phyloP scores from a whole-genome alignment of 1,140 invertebrate genomes.

The Mamestra configurata region DNA sequence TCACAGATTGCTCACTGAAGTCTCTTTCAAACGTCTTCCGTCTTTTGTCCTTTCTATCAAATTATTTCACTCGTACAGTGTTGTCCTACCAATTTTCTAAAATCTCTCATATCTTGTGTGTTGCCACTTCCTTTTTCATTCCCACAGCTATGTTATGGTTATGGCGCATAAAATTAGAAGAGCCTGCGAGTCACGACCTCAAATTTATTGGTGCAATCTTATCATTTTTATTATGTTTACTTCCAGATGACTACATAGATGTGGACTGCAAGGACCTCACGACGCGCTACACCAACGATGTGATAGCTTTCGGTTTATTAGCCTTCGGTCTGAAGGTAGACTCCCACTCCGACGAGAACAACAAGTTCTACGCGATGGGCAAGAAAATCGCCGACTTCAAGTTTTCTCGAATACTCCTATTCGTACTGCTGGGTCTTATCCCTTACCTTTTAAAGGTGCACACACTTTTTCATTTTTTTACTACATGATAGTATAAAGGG shows the following conservation, averaged over 20 bases:
- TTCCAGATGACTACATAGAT: slow-evolving; percentile 67
- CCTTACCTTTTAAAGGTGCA: slow-evolving; percentile 60
- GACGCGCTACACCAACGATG: slow-evolving; percentile 88
- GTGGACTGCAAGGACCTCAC: slow-evolving; percentile 87
- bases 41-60: no score
- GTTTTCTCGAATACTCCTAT: slow-evolving; percentile 57
- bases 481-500: no score
- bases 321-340: slow-evolving; percentile 89
- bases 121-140: no score
- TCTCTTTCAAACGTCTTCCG: no score
- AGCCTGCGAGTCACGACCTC: no score
- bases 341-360: slow-evolving; percentile 86
- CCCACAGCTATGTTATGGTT: no score
- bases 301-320: slow-evolving; percentile 78
- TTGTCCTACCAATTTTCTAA: no score
- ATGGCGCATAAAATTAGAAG: no score
- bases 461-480: no score
- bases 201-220: not conserved
- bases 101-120: no score
- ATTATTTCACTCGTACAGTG: no score
- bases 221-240: slow-evolving; percentile 27
- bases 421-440: slow-evolving; percentile 53
- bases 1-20: no score
- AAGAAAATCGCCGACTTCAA: slow-evolving; percentile 67
- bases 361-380: slow-evolving; percentile 87